These are phyloP conservation scores for Limosa lapponica DNA, from an alignment of 2,797 vertebrate species.

Conservation along the genomic window DNA sequence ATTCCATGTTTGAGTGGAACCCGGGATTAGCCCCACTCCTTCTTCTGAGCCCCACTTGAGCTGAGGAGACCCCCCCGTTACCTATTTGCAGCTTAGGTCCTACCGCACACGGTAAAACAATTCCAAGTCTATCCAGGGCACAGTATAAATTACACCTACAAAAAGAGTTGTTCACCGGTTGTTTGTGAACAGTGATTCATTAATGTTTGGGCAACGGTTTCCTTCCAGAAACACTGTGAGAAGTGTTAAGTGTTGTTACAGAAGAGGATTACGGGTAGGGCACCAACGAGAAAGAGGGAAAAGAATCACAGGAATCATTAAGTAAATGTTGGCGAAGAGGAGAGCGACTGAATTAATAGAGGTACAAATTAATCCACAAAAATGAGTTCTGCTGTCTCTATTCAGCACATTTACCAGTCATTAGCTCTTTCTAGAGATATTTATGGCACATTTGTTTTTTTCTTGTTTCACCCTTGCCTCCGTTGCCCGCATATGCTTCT, in stretches of 20 bases:
- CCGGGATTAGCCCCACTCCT: background rate
- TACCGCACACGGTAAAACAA: background rate
- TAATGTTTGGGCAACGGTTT: background rate
- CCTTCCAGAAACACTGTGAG: background rate
- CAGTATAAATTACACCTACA: background rate
- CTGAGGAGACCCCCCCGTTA: background rate
- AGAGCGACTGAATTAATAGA: background rate
- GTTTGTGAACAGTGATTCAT: background rate
- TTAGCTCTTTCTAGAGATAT: constrained; percentile 9
- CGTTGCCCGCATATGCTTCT: constrained; percentile 63
- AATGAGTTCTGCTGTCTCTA: background rate
- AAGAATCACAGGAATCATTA: constrained; percentile 21
- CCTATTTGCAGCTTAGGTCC: background rate
- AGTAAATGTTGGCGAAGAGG: background rate
- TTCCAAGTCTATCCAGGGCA: background rate
- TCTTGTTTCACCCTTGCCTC: constrained; percentile 30
- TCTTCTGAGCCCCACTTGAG: background rate
- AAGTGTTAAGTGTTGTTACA: background rate
- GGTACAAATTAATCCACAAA: background rate
- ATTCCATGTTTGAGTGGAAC: background rate
- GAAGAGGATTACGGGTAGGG: background rate
- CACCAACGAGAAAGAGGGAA: background rate
- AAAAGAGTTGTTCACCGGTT: background rate
- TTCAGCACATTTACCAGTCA: background rate
- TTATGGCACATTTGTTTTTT: background rate